These are phyloP conservation scores for Pseudopodoces humilis DNA, from an alignment of 2,113 vertebrate genomes.

Conservation along the genomic window DNA sequence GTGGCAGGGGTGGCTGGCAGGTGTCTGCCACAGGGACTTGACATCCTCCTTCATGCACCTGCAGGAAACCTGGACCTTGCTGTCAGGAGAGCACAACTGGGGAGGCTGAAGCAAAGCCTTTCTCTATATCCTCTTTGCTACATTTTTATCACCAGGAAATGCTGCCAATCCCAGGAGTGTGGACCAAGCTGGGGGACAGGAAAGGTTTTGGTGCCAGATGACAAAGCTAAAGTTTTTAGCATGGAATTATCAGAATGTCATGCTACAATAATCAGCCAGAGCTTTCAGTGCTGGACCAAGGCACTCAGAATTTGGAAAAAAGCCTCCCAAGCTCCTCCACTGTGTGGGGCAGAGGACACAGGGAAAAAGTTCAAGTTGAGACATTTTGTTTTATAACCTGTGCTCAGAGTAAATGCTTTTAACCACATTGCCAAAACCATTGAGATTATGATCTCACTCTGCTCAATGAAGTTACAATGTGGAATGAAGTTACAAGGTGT, in stretches of 20 bases:
- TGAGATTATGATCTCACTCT: neutral
- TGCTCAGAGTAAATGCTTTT: neutral
- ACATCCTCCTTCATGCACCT: neutral
- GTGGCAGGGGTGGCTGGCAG: neutral
- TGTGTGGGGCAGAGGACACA: neutral
- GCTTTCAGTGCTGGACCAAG: neutral
- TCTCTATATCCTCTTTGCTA: neutral
- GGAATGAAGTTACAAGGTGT: neutral
- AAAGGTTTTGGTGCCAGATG: neutral
- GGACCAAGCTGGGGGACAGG: too few species aligned
- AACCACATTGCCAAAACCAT: fast-evolving
- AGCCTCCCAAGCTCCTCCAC: neutral
- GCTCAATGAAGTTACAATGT: neutral
- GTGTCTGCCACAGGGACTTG: neutral
- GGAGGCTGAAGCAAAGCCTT: neutral
- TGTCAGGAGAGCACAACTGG: fast-evolving
- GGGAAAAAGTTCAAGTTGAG: neutral
- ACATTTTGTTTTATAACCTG: neutral
- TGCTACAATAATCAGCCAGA: neutral
- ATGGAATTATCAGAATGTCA: neutral
- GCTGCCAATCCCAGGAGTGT: too few species aligned
- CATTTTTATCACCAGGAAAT: neutral
- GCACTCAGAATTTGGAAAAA: neutral
- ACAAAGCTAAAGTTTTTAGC: neutral
- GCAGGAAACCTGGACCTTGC: neutral